phyloP scores from a whole-genome alignment of 2,888 invertebrate genomes.

The Bellardia bayeri region DNA sequence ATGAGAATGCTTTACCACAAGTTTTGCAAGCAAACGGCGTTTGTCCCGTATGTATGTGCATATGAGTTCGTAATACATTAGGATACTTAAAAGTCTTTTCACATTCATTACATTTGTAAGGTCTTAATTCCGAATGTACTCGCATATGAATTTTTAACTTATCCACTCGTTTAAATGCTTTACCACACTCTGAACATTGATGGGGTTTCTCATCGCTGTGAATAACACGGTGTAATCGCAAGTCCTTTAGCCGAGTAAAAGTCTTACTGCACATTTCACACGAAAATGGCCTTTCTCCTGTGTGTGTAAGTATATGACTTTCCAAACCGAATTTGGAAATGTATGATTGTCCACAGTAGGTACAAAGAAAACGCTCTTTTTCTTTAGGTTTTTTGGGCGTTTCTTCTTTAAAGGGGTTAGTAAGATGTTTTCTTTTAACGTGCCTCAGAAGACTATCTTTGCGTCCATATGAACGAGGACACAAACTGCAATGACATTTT shows the following conservation, averaged over 20 bases:
- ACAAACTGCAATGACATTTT: slow-evolving; percentile 55
- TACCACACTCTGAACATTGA: slow-evolving; percentile 77
- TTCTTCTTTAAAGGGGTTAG: slow-evolving; percentile 38
- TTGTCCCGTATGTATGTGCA: slow-evolving; percentile 85
- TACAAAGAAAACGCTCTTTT: slow-evolving; percentile 59
- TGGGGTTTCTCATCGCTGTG: slow-evolving; percentile 78
- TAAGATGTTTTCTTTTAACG: slow-evolving; percentile 54
- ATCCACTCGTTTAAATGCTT: slow-evolving; percentile 78
- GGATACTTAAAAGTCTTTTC: slow-evolving; percentile 87
- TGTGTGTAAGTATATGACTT: slow-evolving; percentile 85
- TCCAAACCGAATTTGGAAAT: slow-evolving; percentile 52
- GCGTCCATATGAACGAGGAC: slow-evolving; percentile 52
- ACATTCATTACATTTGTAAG: slow-evolving; percentile 87
- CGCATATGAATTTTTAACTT: slow-evolving; percentile 77
- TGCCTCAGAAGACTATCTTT: slow-evolving; percentile 62
- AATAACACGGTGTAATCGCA: slow-evolving; percentile 88
- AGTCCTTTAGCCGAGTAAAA: slow-evolving; percentile 87
- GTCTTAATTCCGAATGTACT: slow-evolving; percentile 77
- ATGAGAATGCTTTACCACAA: slow-evolving; percentile 63
- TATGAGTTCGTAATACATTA: slow-evolving; percentile 88
- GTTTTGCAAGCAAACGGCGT: slow-evolving; percentile 62
- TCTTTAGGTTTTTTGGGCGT: slow-evolving; percentile 29
- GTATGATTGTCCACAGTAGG: slow-evolving; percentile 64
- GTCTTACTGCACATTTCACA: slow-evolving; percentile 80
- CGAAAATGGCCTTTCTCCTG: slow-evolving; percentile 84